phyloP scores from a whole-genome alignment of 2,888 invertebrate species.

The Hoplodrina blanda region DNA sequence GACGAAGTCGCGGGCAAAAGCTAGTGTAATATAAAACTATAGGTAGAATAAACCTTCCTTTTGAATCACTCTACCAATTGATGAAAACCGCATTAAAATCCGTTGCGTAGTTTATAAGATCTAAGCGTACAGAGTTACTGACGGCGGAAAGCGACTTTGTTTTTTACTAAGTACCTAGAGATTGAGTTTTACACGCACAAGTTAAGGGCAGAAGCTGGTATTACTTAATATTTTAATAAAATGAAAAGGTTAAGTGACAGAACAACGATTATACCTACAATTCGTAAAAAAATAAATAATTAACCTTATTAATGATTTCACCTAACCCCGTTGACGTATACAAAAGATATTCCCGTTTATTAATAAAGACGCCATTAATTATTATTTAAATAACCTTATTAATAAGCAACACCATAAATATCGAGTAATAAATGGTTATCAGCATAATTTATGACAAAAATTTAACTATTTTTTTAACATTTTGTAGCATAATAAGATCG shows the following conservation, averaged over 20 bases:
- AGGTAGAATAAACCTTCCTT: too few species aligned
- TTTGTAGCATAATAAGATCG: slow-evolving; percentile 2
- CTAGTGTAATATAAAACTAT: too few species aligned
- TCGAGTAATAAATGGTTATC: background rate
- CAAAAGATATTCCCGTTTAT: background rate
- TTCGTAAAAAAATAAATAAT: background rate
- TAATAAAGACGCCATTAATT: background rate
- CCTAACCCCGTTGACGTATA: background rate
- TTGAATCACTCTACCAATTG: too few species aligned
- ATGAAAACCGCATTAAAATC: too few species aligned
- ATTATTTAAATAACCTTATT: background rate
- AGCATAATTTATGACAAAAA: background rate
- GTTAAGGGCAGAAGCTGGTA: too few species aligned
- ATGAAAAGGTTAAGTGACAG: background rate
- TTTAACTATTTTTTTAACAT: background rate
- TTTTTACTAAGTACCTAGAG: too few species aligned
- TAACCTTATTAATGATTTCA: background rate
- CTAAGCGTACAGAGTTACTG: too few species aligned
- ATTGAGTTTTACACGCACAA: too few species aligned
- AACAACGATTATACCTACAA: too few species aligned
- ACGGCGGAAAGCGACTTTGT: too few species aligned
- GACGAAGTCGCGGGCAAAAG: too few species aligned
- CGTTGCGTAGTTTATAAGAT: too few species aligned
- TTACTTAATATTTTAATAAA: background rate
- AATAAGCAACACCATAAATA: background rate